phyloP scores from a whole-genome alignment of 2,113 vertebrate genomes.

The Axis porcinus region DNA sequence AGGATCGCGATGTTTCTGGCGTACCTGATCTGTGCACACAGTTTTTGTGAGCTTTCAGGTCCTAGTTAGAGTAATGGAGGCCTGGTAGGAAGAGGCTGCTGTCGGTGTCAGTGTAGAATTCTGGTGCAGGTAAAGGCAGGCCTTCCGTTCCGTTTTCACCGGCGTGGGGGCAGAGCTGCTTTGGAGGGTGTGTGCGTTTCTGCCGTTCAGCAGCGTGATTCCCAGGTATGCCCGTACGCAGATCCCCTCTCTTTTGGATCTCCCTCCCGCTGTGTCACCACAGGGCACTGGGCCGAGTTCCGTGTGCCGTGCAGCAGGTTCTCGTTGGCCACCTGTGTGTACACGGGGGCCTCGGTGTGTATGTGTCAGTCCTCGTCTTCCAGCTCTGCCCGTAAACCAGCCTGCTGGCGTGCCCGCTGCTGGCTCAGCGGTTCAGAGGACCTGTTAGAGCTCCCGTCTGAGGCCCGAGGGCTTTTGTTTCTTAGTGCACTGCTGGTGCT shows the following conservation, averaged over 20 bases:
- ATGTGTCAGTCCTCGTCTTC: fast-evolving
- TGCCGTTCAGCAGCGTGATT: background rate
- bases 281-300: fast-evolving
- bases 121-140: background rate
- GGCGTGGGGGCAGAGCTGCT: fast-evolving
- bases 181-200: too few relatives aligned
- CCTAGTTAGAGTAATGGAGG: background rate
- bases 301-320: fast-evolving
- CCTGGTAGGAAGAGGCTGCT: background rate
- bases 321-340: fast-evolving
- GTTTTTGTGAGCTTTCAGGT: background rate
- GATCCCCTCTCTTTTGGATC: fast-evolving
- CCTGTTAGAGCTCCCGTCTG: background rate
- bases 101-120: background rate
- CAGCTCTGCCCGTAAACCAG: fast-evolving
- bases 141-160: background rate
- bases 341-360: fast-evolving
- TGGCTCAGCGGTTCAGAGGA: background rate
- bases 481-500: background rate
- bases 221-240: fast-evolving
- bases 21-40: background rate
- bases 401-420: background rate
- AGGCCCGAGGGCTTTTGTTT: background rate
- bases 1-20: slow-evolving; percentile 27
- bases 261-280: fast-evolving